Conservation (phyloP, 2,113 vertebrate genomes). For the Ameiurus melas region DNA sequence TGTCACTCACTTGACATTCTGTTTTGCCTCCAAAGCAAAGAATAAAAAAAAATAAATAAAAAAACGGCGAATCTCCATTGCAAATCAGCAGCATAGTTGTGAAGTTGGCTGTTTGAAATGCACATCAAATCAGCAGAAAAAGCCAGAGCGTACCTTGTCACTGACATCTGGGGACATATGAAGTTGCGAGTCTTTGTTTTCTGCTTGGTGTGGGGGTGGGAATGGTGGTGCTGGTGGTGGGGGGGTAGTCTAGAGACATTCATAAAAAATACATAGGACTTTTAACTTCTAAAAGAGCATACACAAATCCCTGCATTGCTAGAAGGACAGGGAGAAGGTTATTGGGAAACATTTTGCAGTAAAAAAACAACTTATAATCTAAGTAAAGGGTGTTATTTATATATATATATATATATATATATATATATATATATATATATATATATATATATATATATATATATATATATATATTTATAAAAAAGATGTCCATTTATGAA, state of each 20-base stretch:
- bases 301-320: slow-evolving; percentile 74
- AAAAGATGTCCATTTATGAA: not conserved
- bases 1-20: slow-evolving; percentile 79
- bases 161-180: slow-evolving; percentile 99
- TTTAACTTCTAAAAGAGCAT: slow-evolving; percentile 76
- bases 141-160: slow-evolving; percentile 99
- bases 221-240: slow-evolving; percentile 1
- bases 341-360: slow-evolving; percentile 29
- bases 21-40: slow-evolving; percentile 74
- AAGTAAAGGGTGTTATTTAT: slow-evolving; percentile 34
- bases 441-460: too few relatives aligned
- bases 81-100: slow-evolving; percentile 91
- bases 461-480: too few relatives aligned
- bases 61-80: slow-evolving; percentile 74
- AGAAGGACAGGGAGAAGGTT: slow-evolving; percentile 72
- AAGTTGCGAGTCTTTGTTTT: slow-evolving; percentile 94
- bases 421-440: too few relatives aligned
- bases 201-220: slow-evolving; percentile 35
- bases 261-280: slow-evolving; percentile 80
- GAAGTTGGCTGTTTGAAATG: slow-evolving; percentile 94
- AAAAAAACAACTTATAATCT: not conserved
- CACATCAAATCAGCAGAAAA: slow-evolving; percentile 88
- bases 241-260: slow-evolving; percentile 91
- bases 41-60: slow-evolving; percentile 65
- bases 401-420: too few relatives aligned